These are phyloP conservation scores for Perca schrenkii DNA, from an alignment of 2,113 vertebrate species.

Conservation along the genomic window DNA sequence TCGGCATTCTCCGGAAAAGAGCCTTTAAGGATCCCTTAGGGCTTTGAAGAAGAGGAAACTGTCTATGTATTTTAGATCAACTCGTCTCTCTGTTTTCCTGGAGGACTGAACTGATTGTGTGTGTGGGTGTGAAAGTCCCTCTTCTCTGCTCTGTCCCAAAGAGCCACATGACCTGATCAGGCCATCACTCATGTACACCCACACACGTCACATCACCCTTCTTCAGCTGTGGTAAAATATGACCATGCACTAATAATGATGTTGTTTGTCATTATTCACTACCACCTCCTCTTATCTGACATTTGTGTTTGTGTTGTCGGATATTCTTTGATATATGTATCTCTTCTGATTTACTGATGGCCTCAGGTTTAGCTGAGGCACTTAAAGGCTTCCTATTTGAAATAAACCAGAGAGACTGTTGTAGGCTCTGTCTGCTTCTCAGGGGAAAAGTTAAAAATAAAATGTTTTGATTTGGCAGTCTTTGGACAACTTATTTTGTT, in stretches of 20 bases:
- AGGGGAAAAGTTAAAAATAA: slow-evolving; percentile 13
- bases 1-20: too few species aligned
- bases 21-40: neutral
- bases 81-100: neutral
- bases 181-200: slow-evolving; percentile 27
- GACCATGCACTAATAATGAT: slow-evolving; percentile 23
- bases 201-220: slow-evolving; percentile 21
- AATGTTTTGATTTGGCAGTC: neutral
- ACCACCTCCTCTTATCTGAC: slow-evolving; percentile 29
- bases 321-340: slow-evolving; percentile 27
- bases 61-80: neutral
- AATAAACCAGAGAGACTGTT: neutral
- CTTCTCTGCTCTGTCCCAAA: slow-evolving; percentile 4
- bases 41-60: neutral
- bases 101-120: neutral
- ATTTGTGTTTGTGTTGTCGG: slow-evolving; percentile 39
- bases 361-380: slow-evolving; percentile 21
- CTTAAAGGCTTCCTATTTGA: slow-evolving; percentile 39
- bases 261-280: slow-evolving; percentile 36
- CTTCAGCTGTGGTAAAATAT: slow-evolving; percentile 10
- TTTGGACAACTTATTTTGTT: neutral
- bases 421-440: slow-evolving; percentile 1
- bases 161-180: neutral
- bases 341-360: slow-evolving; percentile 26
- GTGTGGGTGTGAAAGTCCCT: neutral